phyloP scores from a whole-genome alignment of 2,888 invertebrate genomes.

The Calliopum simillimum region DNA sequence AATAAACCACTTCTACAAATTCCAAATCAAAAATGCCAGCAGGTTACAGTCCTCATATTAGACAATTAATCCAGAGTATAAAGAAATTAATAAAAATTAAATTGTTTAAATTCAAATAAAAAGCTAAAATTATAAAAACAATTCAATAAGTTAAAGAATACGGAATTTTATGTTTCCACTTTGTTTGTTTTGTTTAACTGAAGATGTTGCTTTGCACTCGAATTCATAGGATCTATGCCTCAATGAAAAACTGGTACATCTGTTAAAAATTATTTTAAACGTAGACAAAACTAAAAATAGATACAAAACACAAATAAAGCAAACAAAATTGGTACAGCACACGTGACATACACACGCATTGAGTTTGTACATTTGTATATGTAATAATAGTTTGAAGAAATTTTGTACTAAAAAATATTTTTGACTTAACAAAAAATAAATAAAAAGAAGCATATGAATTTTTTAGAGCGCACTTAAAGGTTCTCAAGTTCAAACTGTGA shows the following conservation, averaged over 20 bases:
- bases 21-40: no score
- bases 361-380: no score
- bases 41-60: no score
- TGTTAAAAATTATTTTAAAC: conserved; percentile 33
- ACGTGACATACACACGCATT: no score
- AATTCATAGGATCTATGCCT: conserved; percentile 44
- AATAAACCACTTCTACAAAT: no score
- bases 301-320: background rate
- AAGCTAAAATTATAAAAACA: background rate
- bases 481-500: conserved; percentile 39
- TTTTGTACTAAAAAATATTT: background rate
- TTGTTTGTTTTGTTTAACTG: conserved; percentile 25
- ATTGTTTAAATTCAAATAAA: background rate
- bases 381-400: no score
- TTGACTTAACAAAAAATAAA: background rate
- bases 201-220: background rate
- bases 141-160: background rate
- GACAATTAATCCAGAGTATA: no score
- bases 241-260: conserved; percentile 48
- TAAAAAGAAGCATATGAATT: conserved; percentile 5
- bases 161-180: background rate
- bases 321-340: no score
- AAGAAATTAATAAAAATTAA: no score
- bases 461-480: conserved; percentile 39
- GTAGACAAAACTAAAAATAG: conserved; percentile 11